Evolutionary conservation across 2,888 invertebrate species (phyloP), one percentile per base, ranked within the genome.

Genomic region (Rhagonycha lutea): DNA sequence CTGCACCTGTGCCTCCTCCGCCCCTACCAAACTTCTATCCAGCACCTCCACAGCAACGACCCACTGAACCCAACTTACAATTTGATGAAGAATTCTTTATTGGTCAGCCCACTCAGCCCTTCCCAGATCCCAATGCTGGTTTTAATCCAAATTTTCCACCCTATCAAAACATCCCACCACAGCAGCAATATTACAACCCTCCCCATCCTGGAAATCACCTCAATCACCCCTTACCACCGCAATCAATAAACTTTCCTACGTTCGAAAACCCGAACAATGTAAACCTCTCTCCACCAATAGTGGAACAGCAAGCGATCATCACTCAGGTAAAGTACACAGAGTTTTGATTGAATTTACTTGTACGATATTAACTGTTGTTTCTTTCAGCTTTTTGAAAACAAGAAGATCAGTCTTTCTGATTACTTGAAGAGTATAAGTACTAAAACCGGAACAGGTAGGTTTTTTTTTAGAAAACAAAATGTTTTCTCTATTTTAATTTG

Each of bases 361-460:
- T 18, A 18, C 1, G 2, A 18, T 7, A 7, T 47, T 47, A 12
- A 47, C 8, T n/a, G n/a, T 47, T 47, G 7, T 7, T n/a, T 47
- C 10, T 75, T 87, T 79, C 82, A 88, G 88, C 82, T 88, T 24
- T 86, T 87, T 81, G 85, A 84, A 78, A 87, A 88, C 70, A 86
- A 87, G 83, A 87, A 86, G 83, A 87, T 88, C 74, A 84, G 83
- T 63, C 83, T 88, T 72, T 85, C 87, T 68, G 87, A 88, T 78
- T 88, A 85, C 82, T 82, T 88, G 78, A n/a, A 47, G 47, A 83
- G 85, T 72, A 83, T 87, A 26, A 85, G 87, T 68, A 85, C 86
- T 10, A 86, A 86, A 80, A 80, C 84, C 73, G 81, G 47, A 47
- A n/a, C 86, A 86, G 87, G 88, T 88, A 83, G 79, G 84, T 77